phyloP scores from a whole-genome alignment of 2,888 invertebrate genomes.

The Cheilosia vulpina region DNA sequence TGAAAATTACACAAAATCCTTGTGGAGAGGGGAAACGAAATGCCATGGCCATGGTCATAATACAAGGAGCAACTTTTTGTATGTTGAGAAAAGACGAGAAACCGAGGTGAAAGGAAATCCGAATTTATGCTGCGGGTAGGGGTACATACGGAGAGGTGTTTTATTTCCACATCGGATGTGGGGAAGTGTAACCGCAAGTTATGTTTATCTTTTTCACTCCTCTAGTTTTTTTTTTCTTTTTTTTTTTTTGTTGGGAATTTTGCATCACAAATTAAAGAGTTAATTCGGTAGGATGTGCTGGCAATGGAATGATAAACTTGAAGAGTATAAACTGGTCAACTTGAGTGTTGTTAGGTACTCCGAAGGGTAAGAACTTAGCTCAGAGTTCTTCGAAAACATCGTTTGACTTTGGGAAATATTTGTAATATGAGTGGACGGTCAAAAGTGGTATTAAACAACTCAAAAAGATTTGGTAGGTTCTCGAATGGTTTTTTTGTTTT shows the following conservation, averaged over 20 bases:
- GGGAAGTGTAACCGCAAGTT: constrained; percentile 63
- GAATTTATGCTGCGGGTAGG: constrained; percentile 40
- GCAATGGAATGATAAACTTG: too few species aligned
- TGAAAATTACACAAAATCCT: background rate
- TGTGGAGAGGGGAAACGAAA: background rate
- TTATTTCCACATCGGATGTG: constrained; percentile 63
- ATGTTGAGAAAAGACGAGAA: background rate
- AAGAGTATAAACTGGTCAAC: too few species aligned
- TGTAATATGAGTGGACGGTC: too few species aligned
- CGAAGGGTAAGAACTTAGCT: too few species aligned
- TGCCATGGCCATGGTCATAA: background rate
- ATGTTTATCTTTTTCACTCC: constrained; percentile 37
- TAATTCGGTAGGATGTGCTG: constrained; percentile 26
- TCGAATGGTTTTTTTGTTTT: too few species aligned
- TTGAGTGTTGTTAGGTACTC: too few species aligned
- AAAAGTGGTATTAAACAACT: too few species aligned
- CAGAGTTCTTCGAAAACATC: too few species aligned
- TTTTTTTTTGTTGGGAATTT: background rate
- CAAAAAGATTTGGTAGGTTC: too few species aligned
- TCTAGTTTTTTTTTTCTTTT: background rate
- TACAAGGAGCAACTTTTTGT: constrained; percentile 1
- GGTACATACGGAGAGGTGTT: constrained; percentile 39
- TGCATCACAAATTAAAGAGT: constrained; percentile 30
- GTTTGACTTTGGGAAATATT: too few species aligned
- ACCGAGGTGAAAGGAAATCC: constrained; percentile 35